Evolutionary conservation across 2,113 vertebrate species (phyloP).

Genomic region (Aphyosemion australe): DNA sequence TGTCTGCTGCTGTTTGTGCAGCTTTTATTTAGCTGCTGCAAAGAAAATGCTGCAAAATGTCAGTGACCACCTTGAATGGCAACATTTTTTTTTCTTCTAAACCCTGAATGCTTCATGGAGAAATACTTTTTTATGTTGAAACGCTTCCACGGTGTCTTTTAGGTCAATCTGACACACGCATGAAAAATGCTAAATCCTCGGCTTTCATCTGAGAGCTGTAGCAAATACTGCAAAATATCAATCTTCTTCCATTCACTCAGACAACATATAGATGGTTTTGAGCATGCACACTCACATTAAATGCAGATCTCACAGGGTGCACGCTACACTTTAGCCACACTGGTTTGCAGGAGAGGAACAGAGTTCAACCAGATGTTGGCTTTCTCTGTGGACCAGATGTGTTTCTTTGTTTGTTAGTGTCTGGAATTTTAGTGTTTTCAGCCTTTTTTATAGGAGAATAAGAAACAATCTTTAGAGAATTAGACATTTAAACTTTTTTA

Average conservation of each 20-base stretch:
- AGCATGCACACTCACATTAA: neutral
- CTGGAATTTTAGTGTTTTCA: slow-evolving; percentile 7
- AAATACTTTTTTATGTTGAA: slow-evolving; percentile 11
- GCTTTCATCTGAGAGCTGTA: slow-evolving; percentile 37
- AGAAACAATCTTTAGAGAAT: neutral
- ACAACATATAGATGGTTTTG: slow-evolving; percentile 7
- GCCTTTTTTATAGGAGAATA: neutral
- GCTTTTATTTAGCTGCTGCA: too few species aligned
- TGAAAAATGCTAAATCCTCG: neutral
- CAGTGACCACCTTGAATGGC: neutral
- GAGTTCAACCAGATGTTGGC: slow-evolving; percentile 36
- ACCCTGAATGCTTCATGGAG: slow-evolving; percentile 9
- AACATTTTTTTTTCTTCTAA: neutral
- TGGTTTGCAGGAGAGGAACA: slow-evolving; percentile 13
- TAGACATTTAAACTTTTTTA: too few species aligned
- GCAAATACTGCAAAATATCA: slow-evolving; percentile 25
- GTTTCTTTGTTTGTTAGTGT: slow-evolving; percentile 1
- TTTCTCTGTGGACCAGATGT: slow-evolving; percentile 54
- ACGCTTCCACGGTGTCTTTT: slow-evolving; percentile 3
- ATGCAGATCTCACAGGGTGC: neutral
- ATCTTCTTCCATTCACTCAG: slow-evolving; percentile 35
- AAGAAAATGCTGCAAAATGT: too few species aligned
- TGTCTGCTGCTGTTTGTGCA: too few species aligned
- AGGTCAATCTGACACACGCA: neutral
- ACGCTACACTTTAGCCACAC: slow-evolving; percentile 10